Conservation (phyloP, 2,888 invertebrate species). For the Odontocerum albicorne region DNA sequence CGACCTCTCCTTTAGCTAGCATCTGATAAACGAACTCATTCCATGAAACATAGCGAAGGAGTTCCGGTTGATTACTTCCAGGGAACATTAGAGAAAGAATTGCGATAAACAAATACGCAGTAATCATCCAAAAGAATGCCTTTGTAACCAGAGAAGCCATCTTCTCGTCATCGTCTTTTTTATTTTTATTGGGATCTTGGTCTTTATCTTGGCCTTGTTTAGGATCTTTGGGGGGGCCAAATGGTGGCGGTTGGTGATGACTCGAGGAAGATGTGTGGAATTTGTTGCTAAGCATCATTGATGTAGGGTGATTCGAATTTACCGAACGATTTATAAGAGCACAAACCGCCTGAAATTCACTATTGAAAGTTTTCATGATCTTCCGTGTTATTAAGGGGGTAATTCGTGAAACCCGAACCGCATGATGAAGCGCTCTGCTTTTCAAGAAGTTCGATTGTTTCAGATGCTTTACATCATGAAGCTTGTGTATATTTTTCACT, state of each 20-base stretch:
- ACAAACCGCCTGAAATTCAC: conserved; percentile 61
- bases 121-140: conserved; percentile 78
- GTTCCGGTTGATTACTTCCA: conserved; percentile 73
- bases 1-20: conserved; percentile 92
- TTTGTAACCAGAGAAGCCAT: conserved; percentile 72
- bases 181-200: conserved; percentile 44
- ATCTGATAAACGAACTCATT: conserved; percentile 95
- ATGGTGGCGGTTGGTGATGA: conserved; percentile 37
- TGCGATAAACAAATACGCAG: conserved; percentile 73
- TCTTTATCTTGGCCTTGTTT: conserved; percentile 43
- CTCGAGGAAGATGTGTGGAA: conserved; percentile 40
- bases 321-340: conserved; percentile 54
- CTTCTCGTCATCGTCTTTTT: conserved; percentile 65
- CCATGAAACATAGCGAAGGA: conserved; percentile 86
- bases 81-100: conserved; percentile 72
- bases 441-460: too few species aligned
- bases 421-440: too few species aligned
- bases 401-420: background rate
- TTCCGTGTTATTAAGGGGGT: background rate
- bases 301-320: conserved; percentile 47
- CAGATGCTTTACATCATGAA: conserved; percentile 3
- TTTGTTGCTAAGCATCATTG: conserved; percentile 24
- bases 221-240: conserved; percentile 29
- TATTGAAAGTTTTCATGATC: conserved; percentile 3
- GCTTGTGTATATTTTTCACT: background rate